Evolutionary conservation across 2,888 invertebrate species (phyloP).

Genomic region (Pinctada fucata): DNA sequence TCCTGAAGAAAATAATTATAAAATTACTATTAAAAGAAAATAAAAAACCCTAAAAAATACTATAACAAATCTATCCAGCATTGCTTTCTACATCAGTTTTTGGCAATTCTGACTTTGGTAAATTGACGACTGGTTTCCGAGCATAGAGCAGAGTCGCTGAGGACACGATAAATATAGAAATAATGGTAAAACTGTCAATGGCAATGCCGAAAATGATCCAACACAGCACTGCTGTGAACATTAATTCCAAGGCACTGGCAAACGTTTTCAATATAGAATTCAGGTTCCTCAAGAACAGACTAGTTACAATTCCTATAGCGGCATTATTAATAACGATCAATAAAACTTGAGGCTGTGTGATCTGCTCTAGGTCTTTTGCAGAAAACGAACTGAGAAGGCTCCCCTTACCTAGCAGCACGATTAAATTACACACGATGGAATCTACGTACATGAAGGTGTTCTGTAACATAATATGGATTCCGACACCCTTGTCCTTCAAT

Average conservation of each 20-base stretch:
- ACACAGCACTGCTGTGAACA: slow-evolving; percentile 92
- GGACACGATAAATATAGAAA: slow-evolving; percentile 89
- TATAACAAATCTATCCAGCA: background rate
- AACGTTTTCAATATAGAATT: slow-evolving; percentile 97
- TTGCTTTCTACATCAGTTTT: slow-evolving; percentile 2
- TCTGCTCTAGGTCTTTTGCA: slow-evolving; percentile 72
- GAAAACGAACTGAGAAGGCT: slow-evolving; percentile 82
- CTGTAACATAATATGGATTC: slow-evolving; percentile 93
- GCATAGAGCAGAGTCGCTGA: slow-evolving; percentile 91
- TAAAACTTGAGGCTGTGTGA: slow-evolving; percentile 82
- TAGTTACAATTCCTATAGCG: slow-evolving; percentile 93
- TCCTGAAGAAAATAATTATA: no score
- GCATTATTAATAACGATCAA: slow-evolving; percentile 92
- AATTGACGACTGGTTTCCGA: slow-evolving; percentile 87
- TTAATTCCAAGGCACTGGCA: slow-evolving; percentile 93
- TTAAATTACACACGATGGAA: slow-evolving; percentile 93
- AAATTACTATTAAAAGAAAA: background rate
- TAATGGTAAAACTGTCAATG: slow-evolving; percentile 87
- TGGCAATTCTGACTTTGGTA: slow-evolving; percentile 45
- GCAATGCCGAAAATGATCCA: slow-evolving; percentile 89
- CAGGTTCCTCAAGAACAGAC: slow-evolving; percentile 93
- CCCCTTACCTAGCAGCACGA: slow-evolving; percentile 84
- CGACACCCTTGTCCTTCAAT: slow-evolving; percentile 89
- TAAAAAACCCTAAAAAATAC: background rate
- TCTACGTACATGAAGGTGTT: slow-evolving; percentile 97